Evolutionary conservation across 2,113 vertebrate genomes (phyloP).

Genomic region (Probosciger aterrimus): DNA sequence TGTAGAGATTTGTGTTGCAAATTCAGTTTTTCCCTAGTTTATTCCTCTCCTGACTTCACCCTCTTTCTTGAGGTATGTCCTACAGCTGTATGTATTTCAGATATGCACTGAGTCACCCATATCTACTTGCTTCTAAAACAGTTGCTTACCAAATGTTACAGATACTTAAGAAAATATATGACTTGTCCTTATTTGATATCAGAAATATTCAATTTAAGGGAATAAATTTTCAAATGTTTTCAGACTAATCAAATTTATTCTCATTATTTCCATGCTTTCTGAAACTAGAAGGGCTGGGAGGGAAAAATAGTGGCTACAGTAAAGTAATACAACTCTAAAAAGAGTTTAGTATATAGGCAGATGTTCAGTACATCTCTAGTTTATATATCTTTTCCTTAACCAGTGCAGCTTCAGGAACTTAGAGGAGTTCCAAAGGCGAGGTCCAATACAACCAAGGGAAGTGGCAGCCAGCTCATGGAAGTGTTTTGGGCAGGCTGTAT

Average conservation of each 20-base stretch:
- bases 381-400: not conserved
- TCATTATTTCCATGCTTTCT: not conserved
- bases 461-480: not conserved
- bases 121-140: not conserved
- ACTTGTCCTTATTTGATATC: not conserved
- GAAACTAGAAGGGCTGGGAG: not conserved
- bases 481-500: not conserved
- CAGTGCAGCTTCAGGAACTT: not conserved
- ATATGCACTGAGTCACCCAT: not conserved
- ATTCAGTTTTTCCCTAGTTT: not conserved
- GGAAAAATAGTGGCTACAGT: not conserved
- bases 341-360: not conserved
- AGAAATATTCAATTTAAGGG: not conserved
- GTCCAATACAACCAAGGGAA: not conserved
- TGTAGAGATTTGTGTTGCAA: not conserved
- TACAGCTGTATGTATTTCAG: not conserved
- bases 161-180: not conserved
- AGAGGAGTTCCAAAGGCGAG: not conserved
- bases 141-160: not conserved
- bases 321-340: not conserved
- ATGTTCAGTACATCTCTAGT: not conserved
- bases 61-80: not conserved
- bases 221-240: not conserved
- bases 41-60: not conserved
- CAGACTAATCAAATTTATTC: not conserved